Conservation (phyloP, 2,888 invertebrate genomes). For the Kuschelorhynchus macadamiae region DNA sequence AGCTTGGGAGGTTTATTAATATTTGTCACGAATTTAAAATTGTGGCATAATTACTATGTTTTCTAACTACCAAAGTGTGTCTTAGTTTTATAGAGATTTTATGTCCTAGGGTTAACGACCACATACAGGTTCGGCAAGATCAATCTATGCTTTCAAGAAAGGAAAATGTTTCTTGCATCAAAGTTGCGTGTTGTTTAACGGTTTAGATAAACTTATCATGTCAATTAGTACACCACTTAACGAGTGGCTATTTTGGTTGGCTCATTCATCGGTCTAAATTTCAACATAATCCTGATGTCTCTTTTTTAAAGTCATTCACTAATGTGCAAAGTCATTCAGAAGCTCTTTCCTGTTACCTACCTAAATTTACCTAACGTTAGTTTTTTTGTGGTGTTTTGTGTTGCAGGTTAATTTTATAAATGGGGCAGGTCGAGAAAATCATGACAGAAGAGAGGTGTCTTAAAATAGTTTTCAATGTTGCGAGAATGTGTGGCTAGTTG, state of each 20-base stretch:
- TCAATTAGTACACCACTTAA: constrained; percentile 23
- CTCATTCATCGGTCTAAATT: constrained; percentile 36
- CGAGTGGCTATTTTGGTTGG: constrained; percentile 29
- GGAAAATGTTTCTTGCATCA: too few species aligned
- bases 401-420: constrained; percentile 18
- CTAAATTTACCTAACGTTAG: constrained; percentile 21
- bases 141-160: too few species aligned
- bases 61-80: too few species aligned
- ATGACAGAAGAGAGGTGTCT: too few species aligned
- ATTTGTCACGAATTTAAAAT: too few species aligned
- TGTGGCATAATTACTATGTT: too few species aligned
- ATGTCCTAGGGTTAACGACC: too few species aligned
- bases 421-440: constrained; percentile 16
- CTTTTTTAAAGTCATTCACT: constrained; percentile 34
- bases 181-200: neutral
- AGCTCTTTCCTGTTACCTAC: constrained; percentile 35
- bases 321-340: constrained; percentile 37
- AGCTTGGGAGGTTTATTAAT: too few species aligned
- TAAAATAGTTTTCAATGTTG: too few species aligned
- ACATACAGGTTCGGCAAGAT: too few species aligned
- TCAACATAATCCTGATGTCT: constrained; percentile 16
- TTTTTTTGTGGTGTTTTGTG: constrained; percentile 10
- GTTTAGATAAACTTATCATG: neutral
- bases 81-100: too few species aligned
- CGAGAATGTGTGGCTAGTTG: too few species aligned